Conservation (phyloP, 2,113 vertebrate species). For the Elgaria multicarinata region DNA sequence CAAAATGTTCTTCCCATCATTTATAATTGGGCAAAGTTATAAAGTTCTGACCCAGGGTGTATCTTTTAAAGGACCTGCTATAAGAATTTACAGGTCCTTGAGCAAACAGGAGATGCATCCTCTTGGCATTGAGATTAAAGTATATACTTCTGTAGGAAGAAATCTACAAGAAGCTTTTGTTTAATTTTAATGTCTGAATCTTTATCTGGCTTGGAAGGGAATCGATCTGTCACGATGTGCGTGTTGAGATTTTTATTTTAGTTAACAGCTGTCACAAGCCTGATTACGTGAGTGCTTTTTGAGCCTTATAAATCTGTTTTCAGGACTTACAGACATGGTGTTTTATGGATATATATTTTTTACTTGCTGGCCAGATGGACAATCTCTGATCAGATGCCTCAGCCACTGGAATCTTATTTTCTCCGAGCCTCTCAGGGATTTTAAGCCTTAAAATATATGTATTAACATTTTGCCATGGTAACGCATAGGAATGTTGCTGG, state of each 20-base stretch:
- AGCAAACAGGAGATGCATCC: neutral
- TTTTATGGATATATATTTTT: slow-evolving; percentile 5
- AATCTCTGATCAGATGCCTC: slow-evolving; percentile 32
- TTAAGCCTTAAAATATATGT: slow-evolving; percentile 30
- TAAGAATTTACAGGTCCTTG: neutral
- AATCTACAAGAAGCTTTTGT: neutral
- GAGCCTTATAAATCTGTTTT: neutral
- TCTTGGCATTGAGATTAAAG: neutral
- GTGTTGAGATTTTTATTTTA: neutral
- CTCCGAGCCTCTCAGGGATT: slow-evolving; percentile 20
- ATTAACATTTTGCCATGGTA: slow-evolving; percentile 52
- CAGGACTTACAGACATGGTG: slow-evolving; percentile 3
- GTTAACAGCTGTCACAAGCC: neutral
- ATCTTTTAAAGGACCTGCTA: neutral
- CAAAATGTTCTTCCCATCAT: neutral
- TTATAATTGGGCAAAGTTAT: neutral
- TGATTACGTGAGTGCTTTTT: slow-evolving; percentile 28
- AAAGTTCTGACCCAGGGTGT: neutral
- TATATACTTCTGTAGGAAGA: neutral
- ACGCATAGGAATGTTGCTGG: slow-evolving; percentile 26
- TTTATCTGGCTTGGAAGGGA: slow-evolving; percentile 4
- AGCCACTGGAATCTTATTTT: neutral
- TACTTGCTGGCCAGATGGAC: neutral
- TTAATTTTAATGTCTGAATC: neutral
- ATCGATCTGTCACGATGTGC: neutral